Base-by-base conservation (phyloP, 2,113 vertebrate species). In the Gulo gulo region DNA sequence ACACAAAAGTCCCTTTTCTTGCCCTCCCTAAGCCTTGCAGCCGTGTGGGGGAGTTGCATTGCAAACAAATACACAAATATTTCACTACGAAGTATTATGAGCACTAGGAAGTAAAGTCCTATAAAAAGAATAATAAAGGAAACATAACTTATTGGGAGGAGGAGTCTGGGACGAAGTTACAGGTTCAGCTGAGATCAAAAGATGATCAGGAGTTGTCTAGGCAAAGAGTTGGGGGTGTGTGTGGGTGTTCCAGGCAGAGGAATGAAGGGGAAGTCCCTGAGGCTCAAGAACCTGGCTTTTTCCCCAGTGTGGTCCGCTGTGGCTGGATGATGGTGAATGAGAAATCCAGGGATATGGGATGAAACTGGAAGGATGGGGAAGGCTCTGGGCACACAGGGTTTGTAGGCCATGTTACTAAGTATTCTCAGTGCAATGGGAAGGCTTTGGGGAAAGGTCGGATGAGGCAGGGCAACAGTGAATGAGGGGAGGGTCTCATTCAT, bases 111-210 rank as follows among this genome's bases (percentile, higher is more conserved):
- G 39, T 86, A 31, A 91, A 74, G 12, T 95, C 29, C 23, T 86
- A 1, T 63, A 45, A 82, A 89, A 95, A 85, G 63, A 93, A 84
- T 71, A 93, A 88, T 86, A 97, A 29, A 73, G 36, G 59, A 89
- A 31, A 34, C 7, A 36, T 59, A 67, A 65, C 69, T 85, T 96
- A 79, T 50, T 57, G 59, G 24, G 36, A 88, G 42, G 67, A 21
- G 15, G 78, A 31, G 18, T 59, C 71, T 95, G 78, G 55, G 45
- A 79, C 9, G 45, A 92, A 91, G 45, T 89, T 39, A 90, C 45
- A 86, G 26, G 45, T 97, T 96, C 24, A 94, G 23, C 23, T 82
- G 73, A 94, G 45, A 82, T 15, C 63, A 86, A 78, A 95, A 94
- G 47, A 67, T 91, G 34, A 87, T 12, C 74, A 84, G 52, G 79